Base-by-base conservation (phyloP, 2,113 vertebrate genomes). In the Microcebus jonahi region DNA sequence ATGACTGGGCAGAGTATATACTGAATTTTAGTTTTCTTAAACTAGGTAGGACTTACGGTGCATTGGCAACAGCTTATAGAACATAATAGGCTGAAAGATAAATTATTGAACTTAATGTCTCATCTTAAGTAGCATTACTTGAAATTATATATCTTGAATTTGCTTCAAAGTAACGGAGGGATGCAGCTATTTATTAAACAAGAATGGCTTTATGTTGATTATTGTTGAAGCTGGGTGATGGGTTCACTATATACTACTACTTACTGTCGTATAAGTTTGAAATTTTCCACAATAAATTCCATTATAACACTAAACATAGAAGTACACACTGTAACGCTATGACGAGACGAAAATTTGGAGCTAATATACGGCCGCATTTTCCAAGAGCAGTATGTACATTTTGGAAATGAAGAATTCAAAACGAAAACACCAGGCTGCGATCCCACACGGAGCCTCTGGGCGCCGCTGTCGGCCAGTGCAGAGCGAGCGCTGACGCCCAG, bases 391-490 rank as follows among this genome's bases (percentile, higher is more conserved):
- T 68, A 25, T 25, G 10, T 17, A 65, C 20, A 45, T 61, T 90
- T 27, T 70, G 63, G 34, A 91, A 57, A 89, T 65, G 45, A 90
- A 63, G 17, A 42, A 71, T 85, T 94, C 63, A n/a, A 95, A 85
- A 42, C 31, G 36, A 90, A 92, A 92, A 96, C 93, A 10, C 6
- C 39, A 81, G 50, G 0, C 80, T 96, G 86, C 48, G 9, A 70
- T 93, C 25, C 94, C 92, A 71, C 29, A 76, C 0, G 4, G 0
- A 29, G 90, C 90, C 97, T 95, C 97, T 95, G 97, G 89, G 97
- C 71, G 97, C 97, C 97, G 97, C 98, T 97, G 95, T 98, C 93
- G 97, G 96, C 97, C 97, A 98, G 93, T 93, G 83, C 95, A 97
- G 95, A 55, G 61, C 71, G 8, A 65, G 61, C 61, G 53, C 88